These are phyloP conservation scores for Anguilla pacifica DNA, from an alignment of 2,797 vertebrate genomes.

Conservation along the genomic window DNA sequence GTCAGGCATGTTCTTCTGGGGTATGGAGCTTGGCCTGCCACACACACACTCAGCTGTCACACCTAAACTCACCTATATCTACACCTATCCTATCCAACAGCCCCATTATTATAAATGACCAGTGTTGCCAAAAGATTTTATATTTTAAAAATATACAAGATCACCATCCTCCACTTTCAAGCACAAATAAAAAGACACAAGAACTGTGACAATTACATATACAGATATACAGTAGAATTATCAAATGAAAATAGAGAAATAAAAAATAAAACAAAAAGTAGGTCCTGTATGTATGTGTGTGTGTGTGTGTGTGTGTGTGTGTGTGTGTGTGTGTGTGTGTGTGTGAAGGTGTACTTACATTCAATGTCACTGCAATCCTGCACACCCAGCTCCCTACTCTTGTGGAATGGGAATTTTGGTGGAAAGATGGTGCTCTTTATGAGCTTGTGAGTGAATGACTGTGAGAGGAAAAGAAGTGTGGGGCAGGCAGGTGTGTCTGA, in stretches of 20 bases:
- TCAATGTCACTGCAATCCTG: conserved; percentile 95
- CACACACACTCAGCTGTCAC: conserved; percentile 40
- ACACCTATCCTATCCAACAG: conserved; percentile 20
- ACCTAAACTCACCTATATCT: conserved; percentile 19
- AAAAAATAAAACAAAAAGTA: neutral
- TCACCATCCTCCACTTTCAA: neutral
- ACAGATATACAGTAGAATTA: no score
- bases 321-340: conserved; percentile 39
- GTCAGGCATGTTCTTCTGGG: conserved; percentile 80
- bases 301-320: conserved; percentile 37
- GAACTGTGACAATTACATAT: no score
- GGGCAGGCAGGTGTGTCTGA: conserved; percentile 91
- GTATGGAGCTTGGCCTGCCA: conserved; percentile 63
- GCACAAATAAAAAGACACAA: no score
- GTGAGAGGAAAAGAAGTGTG: conserved; percentile 95
- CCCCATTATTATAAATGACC: neutral
- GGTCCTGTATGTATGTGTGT: conserved; percentile 29
- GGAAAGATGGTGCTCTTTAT: conserved; percentile 99
- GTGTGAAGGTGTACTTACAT: conserved; percentile 87
- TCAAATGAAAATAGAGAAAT: no score
- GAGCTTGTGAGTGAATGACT: conserved; percentile 99
- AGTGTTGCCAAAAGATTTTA: neutral
- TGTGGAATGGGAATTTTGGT: conserved; percentile 99
- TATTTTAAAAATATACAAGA: neutral
- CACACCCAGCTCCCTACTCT: conserved; percentile 96